Conservation (phyloP, 2,888 invertebrate species). For the Lasioglossum zephyrum region DNA sequence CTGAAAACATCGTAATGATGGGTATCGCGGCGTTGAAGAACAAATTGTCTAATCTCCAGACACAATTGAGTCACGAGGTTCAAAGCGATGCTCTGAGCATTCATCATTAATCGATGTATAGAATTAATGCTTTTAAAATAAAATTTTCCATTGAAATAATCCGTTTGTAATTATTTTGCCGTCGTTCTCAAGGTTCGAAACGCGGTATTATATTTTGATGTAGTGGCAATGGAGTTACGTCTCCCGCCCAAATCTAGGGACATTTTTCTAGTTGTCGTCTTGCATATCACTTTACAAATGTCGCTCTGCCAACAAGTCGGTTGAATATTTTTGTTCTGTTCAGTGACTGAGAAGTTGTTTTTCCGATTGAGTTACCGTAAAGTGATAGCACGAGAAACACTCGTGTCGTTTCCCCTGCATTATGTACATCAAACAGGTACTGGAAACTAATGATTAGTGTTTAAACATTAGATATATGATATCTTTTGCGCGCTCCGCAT, state of each 20-base stretch:
- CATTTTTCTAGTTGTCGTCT: slow-evolving; percentile 50
- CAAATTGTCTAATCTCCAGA: slow-evolving; percentile 97
- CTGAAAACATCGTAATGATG: slow-evolving; percentile 98
- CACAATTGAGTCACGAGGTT: slow-evolving; percentile 94
- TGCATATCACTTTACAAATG: slow-evolving; percentile 61
- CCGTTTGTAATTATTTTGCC: not conserved
- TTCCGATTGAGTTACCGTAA: slow-evolving; percentile 21
- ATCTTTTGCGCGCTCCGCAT: slow-evolving; percentile 22
- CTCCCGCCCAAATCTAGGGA: slow-evolving; percentile 76
- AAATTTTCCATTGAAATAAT: not conserved
- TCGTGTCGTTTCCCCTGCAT: slow-evolving; percentile 49
- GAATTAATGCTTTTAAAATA: slow-evolving; percentile 16
- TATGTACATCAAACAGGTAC: slow-evolving; percentile 81
- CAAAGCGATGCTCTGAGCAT: slow-evolving; percentile 93
- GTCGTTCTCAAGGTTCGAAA: not conserved
- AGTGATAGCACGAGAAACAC: slow-evolving; percentile 46
- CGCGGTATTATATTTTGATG: slow-evolving; percentile 25
- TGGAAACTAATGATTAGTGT: not conserved
- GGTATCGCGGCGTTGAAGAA: slow-evolving; percentile 97
- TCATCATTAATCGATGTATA: slow-evolving; percentile 81
- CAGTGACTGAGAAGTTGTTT: slow-evolving; percentile 41
- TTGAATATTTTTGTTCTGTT: slow-evolving; percentile 58
- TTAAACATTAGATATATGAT: too few species aligned
- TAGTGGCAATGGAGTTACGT: slow-evolving; percentile 35
- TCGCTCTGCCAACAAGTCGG: slow-evolving; percentile 63